phyloP scores from a whole-genome alignment of 35 echinoderm and acorn worm species.

The Chiridota heheva region DNA sequence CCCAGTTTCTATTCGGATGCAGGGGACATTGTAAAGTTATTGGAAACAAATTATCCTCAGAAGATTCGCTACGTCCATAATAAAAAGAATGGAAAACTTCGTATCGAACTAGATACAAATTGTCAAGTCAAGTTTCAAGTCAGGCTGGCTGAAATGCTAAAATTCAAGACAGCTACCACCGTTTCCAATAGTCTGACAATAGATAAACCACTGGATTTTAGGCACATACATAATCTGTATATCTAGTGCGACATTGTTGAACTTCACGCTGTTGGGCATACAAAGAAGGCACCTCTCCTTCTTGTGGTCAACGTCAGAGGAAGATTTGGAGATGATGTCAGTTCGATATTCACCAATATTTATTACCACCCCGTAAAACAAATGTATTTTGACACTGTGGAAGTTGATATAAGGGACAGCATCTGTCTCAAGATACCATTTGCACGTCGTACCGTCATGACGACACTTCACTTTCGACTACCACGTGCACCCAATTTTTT shows the following conservation, averaged over 20 bases:
- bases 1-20: too few relatives aligned
- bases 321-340: slow-evolving; percentile 22
- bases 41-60: too few relatives aligned
- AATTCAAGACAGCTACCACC: background rate
- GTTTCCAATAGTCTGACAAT: background rate
- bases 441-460: slow-evolving; percentile 37
- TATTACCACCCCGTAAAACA: slow-evolving; percentile 58
- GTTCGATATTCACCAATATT: slow-evolving; percentile 21
- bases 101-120: background rate
- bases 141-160: slow-evolving; percentile 20
- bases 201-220: background rate
- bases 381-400: slow-evolving; percentile 57
- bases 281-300: slow-evolving; percentile 46
- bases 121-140: slow-evolving; percentile 7
- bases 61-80: too few relatives aligned
- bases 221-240: slow-evolving; percentile 33
- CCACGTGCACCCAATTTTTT: slow-evolving; percentile 21
- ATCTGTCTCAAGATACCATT: slow-evolving; percentile 34
- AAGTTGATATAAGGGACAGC: slow-evolving; percentile 56
- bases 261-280: slow-evolving; percentile 50
- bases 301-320: slow-evolving; percentile 32
- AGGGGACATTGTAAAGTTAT: too few relatives aligned
- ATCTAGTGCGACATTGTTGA: slow-evolving; percentile 68
- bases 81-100: slow-evolving; percentile 17
- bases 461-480: slow-evolving; percentile 61